phyloP scores from a whole-genome alignment of 2,797 vertebrate genomes.

The Eospalax fontanierii region DNA sequence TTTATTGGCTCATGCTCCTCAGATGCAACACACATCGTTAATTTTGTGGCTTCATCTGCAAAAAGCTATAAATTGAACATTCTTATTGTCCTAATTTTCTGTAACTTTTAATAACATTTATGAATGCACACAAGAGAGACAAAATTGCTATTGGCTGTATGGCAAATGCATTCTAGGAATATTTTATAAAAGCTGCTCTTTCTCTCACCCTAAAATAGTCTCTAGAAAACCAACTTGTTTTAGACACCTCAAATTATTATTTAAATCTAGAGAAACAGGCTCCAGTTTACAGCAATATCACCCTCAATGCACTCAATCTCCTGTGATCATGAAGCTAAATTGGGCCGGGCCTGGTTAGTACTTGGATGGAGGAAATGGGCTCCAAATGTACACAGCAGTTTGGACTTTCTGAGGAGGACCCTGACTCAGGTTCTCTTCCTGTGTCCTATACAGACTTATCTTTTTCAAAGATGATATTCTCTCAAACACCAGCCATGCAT shows the following conservation, averaged over 20 bases:
- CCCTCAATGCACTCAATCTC: background rate
- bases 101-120: conserved; percentile 63
- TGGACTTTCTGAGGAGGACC: background rate
- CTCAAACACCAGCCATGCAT: background rate
- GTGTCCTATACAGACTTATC: background rate
- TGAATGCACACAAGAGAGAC: conserved; percentile 15
- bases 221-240: background rate
- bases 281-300: background rate
- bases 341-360: background rate
- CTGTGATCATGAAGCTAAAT: background rate
- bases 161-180: background rate
- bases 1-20: background rate
- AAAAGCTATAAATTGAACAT: conserved; percentile 39
- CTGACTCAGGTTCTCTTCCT: background rate
- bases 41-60: conserved; percentile 56
- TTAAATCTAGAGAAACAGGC: background rate
- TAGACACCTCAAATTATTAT: background rate
- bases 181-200: background rate
- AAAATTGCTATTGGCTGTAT: background rate
- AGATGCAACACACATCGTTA: conserved; percentile 4
- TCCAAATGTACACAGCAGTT: background rate
- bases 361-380: background rate
- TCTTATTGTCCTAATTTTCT: conserved; percentile 66
- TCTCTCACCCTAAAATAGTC: background rate
- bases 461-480: background rate